Evolutionary conservation across 2,888 invertebrate species (phyloP), one percentile per base, ranked within the genome.

Genomic region (Drosophila quinaria): DNA sequence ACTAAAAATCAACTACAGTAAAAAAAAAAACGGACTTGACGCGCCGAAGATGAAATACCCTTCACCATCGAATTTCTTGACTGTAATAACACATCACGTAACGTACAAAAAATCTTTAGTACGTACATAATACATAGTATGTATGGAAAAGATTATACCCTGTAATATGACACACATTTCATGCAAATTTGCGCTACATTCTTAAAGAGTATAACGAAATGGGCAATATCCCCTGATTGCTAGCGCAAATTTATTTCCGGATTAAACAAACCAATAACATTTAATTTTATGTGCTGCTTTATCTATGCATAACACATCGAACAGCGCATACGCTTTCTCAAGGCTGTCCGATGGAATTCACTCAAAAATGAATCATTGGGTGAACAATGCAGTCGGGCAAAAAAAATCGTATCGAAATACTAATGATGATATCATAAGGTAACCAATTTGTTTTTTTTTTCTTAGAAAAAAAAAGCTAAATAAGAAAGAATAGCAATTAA

Each of bases 221-320:
- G 13, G 1, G 15, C 11, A 33, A 22, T 13, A 19, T 10, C 22
- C 15, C 17, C n/a, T 50, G 9, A 22, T 29, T 58, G 29, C 17
- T 39, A 47, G 10, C 41, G 44, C 39, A n/a, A 77, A 46, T 62
- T 69, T 58, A 73, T 73, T 59, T 77, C 73, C 69, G 60, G 49
- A 73, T 54, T 44, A 22, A 62, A 61, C 6, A 22, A 50, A 50
- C 33, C 33, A 49, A 58, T 47, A 47, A 50, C 35, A 69, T 59
- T 76, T 61, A 62, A 62, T 59, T 41, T 33, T 17, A 49, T 67
- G 42, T 15, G 44, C 22, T 41, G 44, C 31, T 22, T 64, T 64
- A 64, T 68, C 55, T 44, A 46, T 41, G 51, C 13, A 31, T 4
- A 49, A 42, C 35, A 62, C 31, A 51, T 55, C 70, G 70, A 59